Evolutionary conservation across 2,888 invertebrate species (phyloP).

Genomic region (Epsilonema sp.): DNA sequence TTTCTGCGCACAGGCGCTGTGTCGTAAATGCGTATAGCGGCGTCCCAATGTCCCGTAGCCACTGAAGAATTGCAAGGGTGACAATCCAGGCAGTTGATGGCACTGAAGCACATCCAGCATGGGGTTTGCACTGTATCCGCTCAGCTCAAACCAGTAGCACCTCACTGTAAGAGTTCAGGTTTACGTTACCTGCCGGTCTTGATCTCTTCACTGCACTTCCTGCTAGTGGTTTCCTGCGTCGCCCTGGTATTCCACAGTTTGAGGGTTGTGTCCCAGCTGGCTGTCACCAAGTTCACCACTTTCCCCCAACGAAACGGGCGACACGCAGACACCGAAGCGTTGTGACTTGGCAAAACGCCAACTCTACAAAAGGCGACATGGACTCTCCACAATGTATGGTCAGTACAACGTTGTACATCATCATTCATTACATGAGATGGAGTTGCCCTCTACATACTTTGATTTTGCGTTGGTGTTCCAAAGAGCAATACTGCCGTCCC

Average conservation of each 20-base stretch:
- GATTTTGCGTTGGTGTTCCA: background rate
- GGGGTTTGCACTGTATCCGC: too few relatives aligned
- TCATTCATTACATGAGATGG: too few relatives aligned
- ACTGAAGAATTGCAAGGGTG: constrained; percentile 29
- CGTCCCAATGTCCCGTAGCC: constrained; percentile 31
- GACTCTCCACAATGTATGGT: too few relatives aligned
- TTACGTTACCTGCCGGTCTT: constrained; percentile 7
- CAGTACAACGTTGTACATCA: too few relatives aligned
- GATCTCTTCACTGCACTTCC: constrained; percentile 11
- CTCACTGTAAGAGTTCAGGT: too few relatives aligned
- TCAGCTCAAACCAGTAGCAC: too few relatives aligned
- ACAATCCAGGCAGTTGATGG: constrained; percentile 30
- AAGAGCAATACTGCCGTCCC: background rate
- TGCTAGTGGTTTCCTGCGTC: too few relatives aligned
- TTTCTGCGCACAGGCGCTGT: constrained; percentile 24
- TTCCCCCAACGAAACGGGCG: background rate
- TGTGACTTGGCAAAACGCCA: background rate
- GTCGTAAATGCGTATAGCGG: constrained; percentile 28
- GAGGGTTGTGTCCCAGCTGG: constrained; percentile 29
- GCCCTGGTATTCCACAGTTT: constrained; percentile 26
- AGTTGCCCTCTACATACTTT: too few relatives aligned
- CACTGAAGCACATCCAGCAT: constrained; percentile 12
- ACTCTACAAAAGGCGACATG: constrained; percentile 14
- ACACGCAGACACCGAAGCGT: constrained; percentile 2
- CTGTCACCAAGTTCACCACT: constrained; percentile 15